These are phyloP conservation scores for Siderastrea siderea DNA, from an alignment of 92 coral and sea anemone species.

Conservation along the genomic window DNA sequence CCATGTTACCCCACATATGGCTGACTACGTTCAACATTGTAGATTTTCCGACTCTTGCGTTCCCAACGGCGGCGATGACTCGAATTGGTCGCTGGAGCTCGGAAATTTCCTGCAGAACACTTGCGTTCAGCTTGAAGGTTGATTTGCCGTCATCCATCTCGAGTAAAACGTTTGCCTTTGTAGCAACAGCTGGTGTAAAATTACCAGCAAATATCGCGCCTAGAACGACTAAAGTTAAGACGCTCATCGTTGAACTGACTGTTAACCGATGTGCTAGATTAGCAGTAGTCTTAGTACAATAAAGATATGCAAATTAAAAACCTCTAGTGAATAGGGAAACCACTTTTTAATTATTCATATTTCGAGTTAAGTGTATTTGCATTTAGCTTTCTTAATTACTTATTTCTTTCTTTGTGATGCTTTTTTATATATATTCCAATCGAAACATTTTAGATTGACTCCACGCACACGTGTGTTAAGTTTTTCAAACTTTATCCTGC, in stretches of 20 bases:
- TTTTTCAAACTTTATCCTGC: no score
- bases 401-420: no score
- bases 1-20: constrained; percentile 11
- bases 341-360: not conserved
- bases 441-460: no score
- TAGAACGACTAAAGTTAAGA: not conserved
- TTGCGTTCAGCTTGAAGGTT: constrained; percentile 22
- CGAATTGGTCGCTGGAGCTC: constrained; percentile 43
- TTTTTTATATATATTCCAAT: no score
- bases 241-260: not conserved
- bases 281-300: not conserved
- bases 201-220: not conserved
- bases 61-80: constrained; percentile 65
- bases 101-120: constrained; percentile 32
- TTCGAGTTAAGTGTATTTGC: not conserved
- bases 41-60: constrained; percentile 73
- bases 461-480: no score
- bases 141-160: not conserved
- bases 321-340: not conserved
- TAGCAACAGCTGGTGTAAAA: not conserved
- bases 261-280: not conserved
- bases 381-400: no score
- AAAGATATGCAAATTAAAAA: not conserved
- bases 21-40: constrained; percentile 41
- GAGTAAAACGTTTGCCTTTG: constrained; percentile 1